A percentile compares a stretch with the other conserved stretches of the same genome.
These are phyloP conservation scores for Spialia ferax DNA, from an alignment of 2,888 invertebrate genomes.

Conservation along the genomic window DNA sequence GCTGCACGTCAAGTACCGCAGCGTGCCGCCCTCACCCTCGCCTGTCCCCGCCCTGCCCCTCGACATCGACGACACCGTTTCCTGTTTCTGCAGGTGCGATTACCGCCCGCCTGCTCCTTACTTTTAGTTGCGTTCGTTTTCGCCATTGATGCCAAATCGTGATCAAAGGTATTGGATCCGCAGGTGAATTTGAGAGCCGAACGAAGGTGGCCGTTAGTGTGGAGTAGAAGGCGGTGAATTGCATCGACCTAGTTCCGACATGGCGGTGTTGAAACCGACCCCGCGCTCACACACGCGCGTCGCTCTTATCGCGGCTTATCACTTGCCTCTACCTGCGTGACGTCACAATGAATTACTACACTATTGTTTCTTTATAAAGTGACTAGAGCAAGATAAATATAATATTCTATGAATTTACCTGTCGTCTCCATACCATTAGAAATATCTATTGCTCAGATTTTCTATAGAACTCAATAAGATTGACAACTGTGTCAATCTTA, in stretches of 20 bases:
- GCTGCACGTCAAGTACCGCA: slow-evolving; percentile 76
- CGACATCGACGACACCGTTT: slow-evolving; percentile 90
- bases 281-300: slow-evolving; percentile 43
- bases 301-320: slow-evolving; percentile 63
- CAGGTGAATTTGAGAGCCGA: background rate
- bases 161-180: background rate
- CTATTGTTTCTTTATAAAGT: background rate
- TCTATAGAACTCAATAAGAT: background rate
- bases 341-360: slow-evolving; percentile 56
- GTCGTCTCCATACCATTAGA: background rate
- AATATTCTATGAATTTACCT: background rate
- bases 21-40: slow-evolving; percentile 62
- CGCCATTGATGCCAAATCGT: background rate
- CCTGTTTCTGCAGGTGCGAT: slow-evolving; percentile 92
- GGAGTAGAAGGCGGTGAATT: slow-evolving; percentile 15
- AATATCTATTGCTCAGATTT: too few relatives aligned
- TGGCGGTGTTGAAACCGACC: slow-evolving; percentile 34
- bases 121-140: background rate
- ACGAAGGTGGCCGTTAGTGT: background rate
- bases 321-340: slow-evolving; percentile 63
- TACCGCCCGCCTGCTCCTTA: background rate
- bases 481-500: too few relatives aligned
- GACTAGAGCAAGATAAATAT: slow-evolving; percentile 2
- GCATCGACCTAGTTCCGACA: slow-evolving; percentile 39
- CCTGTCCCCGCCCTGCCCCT: slow-evolving; percentile 67